These are phyloP conservation scores for Conus betulinus DNA, from an alignment of 1,140 invertebrate species.

Conservation along the genomic window DNA sequence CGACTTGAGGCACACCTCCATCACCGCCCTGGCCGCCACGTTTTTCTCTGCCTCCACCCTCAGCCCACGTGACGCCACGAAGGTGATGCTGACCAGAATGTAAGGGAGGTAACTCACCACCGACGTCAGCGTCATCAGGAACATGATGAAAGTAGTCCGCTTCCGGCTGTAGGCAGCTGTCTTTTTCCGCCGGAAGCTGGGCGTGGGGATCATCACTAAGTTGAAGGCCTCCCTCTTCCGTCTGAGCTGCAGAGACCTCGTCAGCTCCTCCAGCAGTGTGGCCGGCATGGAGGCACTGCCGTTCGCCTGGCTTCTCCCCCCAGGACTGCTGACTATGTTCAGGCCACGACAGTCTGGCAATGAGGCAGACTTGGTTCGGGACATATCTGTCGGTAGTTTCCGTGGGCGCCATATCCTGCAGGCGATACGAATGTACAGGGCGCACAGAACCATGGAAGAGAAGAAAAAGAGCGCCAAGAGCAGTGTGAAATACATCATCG, in stretches of 20 bases:
- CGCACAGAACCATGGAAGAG: slow-evolving; percentile 14
- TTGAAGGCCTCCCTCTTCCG: slow-evolving; percentile 24
- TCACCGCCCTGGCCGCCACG: slow-evolving; percentile 33
- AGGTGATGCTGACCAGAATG: slow-evolving; percentile 43
- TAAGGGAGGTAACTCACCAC: slow-evolving; percentile 55
- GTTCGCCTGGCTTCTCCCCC: not conserved
- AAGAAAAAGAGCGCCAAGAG: slow-evolving; percentile 35
- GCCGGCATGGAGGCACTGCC: not conserved
- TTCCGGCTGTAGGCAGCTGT: slow-evolving; percentile 32
- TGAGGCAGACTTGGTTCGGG: slow-evolving; percentile 7
- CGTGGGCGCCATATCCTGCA: slow-evolving; percentile 33
- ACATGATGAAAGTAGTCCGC: slow-evolving; percentile 54
- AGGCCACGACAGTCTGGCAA: slow-evolving; percentile 26
- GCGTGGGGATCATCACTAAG: slow-evolving; percentile 14
- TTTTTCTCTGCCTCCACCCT: slow-evolving; percentile 14
- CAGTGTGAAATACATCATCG: slow-evolving; percentile 16
- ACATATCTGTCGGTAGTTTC: slow-evolving; percentile 32
- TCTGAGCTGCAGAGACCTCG: slow-evolving; percentile 10
- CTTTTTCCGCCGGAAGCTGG: slow-evolving; percentile 28
- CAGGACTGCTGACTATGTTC: not conserved
- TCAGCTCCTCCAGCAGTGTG: slow-evolving; percentile 39
- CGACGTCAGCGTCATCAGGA: slow-evolving; percentile 53
- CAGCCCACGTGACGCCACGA: slow-evolving; percentile 32
- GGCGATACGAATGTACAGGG: slow-evolving; percentile 32
- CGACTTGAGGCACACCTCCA: slow-evolving; percentile 56